Conservation (phyloP, 2,888 invertebrate genomes). For the Acrobasis consociella region DNA sequence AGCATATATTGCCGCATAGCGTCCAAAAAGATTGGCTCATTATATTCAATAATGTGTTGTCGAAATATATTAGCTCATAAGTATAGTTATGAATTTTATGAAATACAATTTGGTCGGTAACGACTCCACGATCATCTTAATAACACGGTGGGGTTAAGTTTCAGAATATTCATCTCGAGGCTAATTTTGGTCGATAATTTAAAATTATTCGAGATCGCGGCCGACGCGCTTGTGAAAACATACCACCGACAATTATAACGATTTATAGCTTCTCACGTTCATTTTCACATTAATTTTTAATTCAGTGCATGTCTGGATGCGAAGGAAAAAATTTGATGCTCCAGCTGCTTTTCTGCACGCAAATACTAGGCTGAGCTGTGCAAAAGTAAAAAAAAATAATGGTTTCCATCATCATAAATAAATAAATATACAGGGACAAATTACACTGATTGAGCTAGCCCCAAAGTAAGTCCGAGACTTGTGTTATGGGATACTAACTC, state of each 20-base stretch:
- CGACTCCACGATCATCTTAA: conserved; percentile 80
- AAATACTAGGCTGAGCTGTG: too few relatives aligned
- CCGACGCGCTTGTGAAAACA: conserved; percentile 45
- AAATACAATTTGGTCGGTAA: conserved; percentile 79
- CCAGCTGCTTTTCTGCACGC: too few relatives aligned
- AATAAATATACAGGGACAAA: too few relatives aligned
- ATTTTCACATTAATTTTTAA: conserved; percentile 48
- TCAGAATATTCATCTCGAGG: conserved; percentile 80
- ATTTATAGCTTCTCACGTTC: conserved; percentile 68
- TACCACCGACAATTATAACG: conserved; percentile 50
- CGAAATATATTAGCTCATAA: conserved; percentile 79
- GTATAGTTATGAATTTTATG: conserved; percentile 79
- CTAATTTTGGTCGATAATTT: conserved; percentile 79
- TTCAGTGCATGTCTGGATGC: neutral
- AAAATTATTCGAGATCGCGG: conserved; percentile 68
- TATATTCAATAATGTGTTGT: conserved; percentile 74
- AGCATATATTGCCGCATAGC: conserved; percentile 10
- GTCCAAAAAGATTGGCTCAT: conserved; percentile 47
- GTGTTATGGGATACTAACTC: too few relatives aligned
- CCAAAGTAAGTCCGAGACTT: too few relatives aligned
- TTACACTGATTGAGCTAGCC: too few relatives aligned
- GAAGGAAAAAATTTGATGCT: too few relatives aligned
- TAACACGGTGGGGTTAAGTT: conserved; percentile 74
- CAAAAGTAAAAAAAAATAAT: too few relatives aligned
- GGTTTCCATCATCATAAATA: too few relatives aligned